Base-by-base conservation (phyloP, 2,888 invertebrate species). In the Creontiades dilutus region DNA sequence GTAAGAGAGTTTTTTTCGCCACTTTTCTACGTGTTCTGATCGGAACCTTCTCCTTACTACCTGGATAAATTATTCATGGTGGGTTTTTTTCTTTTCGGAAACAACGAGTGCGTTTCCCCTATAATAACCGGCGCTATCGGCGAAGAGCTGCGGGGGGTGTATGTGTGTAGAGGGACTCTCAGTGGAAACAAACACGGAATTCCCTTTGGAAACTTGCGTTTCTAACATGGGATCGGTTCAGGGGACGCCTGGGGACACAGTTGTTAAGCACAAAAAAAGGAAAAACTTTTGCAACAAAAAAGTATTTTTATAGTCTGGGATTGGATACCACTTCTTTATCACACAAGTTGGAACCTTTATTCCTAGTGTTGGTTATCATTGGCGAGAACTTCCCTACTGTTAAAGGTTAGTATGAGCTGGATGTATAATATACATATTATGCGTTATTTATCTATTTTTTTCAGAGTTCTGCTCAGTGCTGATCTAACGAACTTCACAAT, bases 41-140 rank as follows among this genome's bases (percentile, higher is more conserved):
- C 68, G 68, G 68, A 68, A 68, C 68, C 68, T 68, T 11, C 19
- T 68, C 7, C 68, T 27, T 19, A 68, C 68, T 68, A 68, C 68
- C 68, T 68, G 68, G 23, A 68, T 68, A 68, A 68, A 68, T 68
- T 68, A 68, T 68, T 68, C 68, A 68, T 68, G 27, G 68, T 23
- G 23, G 23, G 68, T 68, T 68, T 68, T 68, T 68, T 68, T 19
- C 27, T 68, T 68, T 68, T 23, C 68, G 68, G 68, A 68, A 68
- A 68, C 68, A 68, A 68, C 68, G 68, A 19, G 68, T 13, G 68
- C 23, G n/a, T 68, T 23, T 13, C 23, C 68, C n/a, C 19, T 52
- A 52, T 52, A 12, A 68, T 68, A 68, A 68, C 68, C 23, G 68
- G 68, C 68, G 68, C 68, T 68, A 23, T 68, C 23, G 11, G n/a